A percentile compares a stretch with the other conserved stretches of the same genome.
Evolutionary conservation across 1,140 invertebrate genomes (phyloP).

Genomic region (Apis laboriosa): DNA sequence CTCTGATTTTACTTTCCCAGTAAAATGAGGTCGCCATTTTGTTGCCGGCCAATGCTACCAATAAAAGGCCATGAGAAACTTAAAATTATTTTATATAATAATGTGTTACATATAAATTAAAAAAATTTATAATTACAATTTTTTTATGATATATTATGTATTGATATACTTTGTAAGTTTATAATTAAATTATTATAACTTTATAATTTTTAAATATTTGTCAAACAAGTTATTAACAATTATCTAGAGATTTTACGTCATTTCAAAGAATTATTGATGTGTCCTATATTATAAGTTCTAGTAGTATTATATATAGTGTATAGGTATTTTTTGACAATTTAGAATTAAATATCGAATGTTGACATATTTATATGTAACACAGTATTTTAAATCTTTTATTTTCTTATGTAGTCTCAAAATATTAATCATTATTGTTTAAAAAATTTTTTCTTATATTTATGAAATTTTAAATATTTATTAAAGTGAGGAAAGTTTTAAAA

Average conservation of each 20-base stretch:
- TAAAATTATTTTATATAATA: neutral
- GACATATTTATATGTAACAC: conserved; percentile 36
- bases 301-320: conserved; percentile 20
- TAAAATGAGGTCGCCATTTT: conserved; percentile 68
- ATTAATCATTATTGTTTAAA: neutral
- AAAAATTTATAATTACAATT: neutral
- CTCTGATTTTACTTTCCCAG: conserved; percentile 46
- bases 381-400: conserved; percentile 13
- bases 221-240: neutral
- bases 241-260: conserved; percentile 31
- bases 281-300: conserved; percentile 21
- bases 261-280: conserved; percentile 26
- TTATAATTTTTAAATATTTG: neutral
- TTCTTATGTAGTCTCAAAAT: conserved; percentile 6
- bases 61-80: conserved; percentile 25
- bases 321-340: conserved; percentile 46
- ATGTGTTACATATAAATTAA: neutral
- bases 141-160: neutral
- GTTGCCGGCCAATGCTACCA: conserved; percentile 54
- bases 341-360: conserved; percentile 26
- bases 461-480: neutral
- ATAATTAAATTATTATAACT: neutral
- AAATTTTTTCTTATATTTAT: neutral
- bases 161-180: neutral
- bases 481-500: neutral